A percentile compares a stretch with the other conserved stretches of the same genome.
Conservation (phyloP, 2,797 vertebrate species). For the Australoheros facetus region DNA sequence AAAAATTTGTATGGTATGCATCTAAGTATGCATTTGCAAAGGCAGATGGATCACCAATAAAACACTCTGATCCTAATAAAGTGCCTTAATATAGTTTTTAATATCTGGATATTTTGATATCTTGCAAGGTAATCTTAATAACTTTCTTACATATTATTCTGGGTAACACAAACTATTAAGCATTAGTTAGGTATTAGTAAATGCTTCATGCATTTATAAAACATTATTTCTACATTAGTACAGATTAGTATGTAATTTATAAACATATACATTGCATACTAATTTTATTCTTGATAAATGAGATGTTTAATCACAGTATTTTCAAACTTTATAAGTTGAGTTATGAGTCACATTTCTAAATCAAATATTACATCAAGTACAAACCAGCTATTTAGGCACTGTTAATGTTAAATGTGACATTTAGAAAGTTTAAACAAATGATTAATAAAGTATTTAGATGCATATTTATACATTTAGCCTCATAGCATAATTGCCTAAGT, state of each 20-base stretch:
- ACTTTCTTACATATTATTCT: constrained; percentile 2
- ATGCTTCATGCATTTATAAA: background rate
- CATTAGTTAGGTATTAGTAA: background rate
- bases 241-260: accelerated
- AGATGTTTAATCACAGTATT: too few relatives aligned
- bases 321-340: too few relatives aligned
- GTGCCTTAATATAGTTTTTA: background rate
- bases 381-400: too few relatives aligned
- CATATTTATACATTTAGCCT: too few relatives aligned
- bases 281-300: background rate
- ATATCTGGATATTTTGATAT: too few relatives aligned
- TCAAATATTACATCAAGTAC: too few relatives aligned
- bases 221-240: background rate
- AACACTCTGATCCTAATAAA: constrained; percentile 10
- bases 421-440: too few relatives aligned
- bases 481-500: too few relatives aligned
- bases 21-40: background rate
- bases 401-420: too few relatives aligned
- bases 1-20: background rate
- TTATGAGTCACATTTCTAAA: too few relatives aligned
- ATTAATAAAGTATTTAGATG: too few relatives aligned
- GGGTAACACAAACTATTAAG: background rate
- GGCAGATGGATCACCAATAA: background rate
- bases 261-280: background rate
- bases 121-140: background rate